Base-by-base conservation (phyloP, 2,113 vertebrate genomes). In the Albula goreensis region DNA sequence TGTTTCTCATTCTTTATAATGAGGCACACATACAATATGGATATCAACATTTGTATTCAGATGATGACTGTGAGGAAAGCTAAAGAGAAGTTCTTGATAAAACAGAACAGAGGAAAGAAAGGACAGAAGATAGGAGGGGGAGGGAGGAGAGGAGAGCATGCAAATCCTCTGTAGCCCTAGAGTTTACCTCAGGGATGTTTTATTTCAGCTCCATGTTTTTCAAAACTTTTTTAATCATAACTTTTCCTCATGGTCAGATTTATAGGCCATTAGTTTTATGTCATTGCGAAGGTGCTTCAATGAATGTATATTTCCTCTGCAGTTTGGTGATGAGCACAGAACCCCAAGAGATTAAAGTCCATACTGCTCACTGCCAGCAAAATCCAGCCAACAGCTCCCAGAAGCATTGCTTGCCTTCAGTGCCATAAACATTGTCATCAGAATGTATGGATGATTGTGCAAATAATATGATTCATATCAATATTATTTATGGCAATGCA, bases 171-270 rank as follows among this genome's bases (percentile, higher is more conserved):
- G 82, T 85, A 81, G 85, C 78, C 51, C 50, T 9, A 50, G 51
- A 89, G 78, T 86, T 12, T 56, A 87, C 86, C 87, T 82, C 25
- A 2, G 86, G 88, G 90, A 92, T 83, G 52, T 83, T 86, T 77
- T 86, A 89, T 88, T 86, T 88, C 81, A 88, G 91, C 86, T 90
- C 92, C 87, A 89, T 85, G 89, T 89, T 90, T 91, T 89, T 91
- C 86, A 91, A 90, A 92, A 93, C 91, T 78, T 92, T 94, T 93
- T 89, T 91, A 93, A 95, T 95, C 91, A 91, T 89, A 83, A 84
- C 51, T 86, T 89, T 88, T 66, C 90, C 88, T 93, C 90, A 87
- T 89, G 89, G 89, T 90, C 91, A 89, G 87, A 94, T 94, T 91
- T 92, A 92, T 90, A 91, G 92, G 86, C 89, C 89, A 94, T 93